phyloP scores from a whole-genome alignment of 2,888 invertebrate genomes.

The Morpho helenor region DNA sequence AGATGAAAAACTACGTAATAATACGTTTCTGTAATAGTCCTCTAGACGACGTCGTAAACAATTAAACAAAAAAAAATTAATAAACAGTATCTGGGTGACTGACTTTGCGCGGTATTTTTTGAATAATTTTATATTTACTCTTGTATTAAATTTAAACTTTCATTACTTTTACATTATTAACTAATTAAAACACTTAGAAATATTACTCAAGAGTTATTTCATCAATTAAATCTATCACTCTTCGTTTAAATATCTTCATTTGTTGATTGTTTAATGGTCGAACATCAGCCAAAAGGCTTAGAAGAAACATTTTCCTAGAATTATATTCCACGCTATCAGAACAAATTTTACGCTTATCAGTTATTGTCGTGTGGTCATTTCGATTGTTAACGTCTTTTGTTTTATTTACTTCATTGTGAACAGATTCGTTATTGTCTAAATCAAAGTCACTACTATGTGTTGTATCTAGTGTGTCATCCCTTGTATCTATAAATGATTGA shows the following conservation, averaged over 20 bases:
- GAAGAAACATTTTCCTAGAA: conserved; percentile 7
- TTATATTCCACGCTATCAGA: conserved; percentile 5
- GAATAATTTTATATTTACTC: no score
- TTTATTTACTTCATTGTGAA: neutral
- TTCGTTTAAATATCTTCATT: conserved; percentile 5
- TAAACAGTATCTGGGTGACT: no score
- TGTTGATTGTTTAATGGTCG: neutral
- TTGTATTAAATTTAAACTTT: no score
- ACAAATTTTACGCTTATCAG: neutral
- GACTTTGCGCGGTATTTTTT: no score
- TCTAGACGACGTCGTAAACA: no score
- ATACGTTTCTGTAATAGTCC: no score
- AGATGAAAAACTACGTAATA: no score
- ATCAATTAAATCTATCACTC: neutral
- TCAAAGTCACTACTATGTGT: neutral
- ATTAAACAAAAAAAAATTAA: no score
- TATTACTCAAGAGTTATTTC: neutral
- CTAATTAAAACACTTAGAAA: neutral
- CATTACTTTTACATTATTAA: no score
- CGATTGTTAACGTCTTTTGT: neutral
- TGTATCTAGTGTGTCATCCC: neutral
- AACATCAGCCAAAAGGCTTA: conserved; percentile 6
- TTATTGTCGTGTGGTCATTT: neutral
- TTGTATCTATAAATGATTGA: neutral
- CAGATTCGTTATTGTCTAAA: neutral